phyloP scores from a whole-genome alignment of 2,797 vertebrate species.

The Crypturellus tataupa region DNA sequence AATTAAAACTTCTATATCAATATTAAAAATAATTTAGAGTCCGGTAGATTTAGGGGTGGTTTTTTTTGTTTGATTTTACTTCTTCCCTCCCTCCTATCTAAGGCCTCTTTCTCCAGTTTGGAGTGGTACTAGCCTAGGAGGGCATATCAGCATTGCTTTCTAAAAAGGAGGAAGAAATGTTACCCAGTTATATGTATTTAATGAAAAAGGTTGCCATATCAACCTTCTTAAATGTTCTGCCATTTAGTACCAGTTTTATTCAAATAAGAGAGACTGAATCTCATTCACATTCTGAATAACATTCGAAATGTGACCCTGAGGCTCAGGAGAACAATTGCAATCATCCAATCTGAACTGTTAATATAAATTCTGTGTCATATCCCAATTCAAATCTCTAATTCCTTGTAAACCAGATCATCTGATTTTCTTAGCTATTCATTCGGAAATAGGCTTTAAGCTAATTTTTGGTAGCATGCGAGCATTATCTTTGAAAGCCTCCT shows the following conservation, averaged over 20 bases:
- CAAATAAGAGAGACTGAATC: background rate
- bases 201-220: background rate
- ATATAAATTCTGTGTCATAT: background rate
- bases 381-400: background rate
- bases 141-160: background rate
- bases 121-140: background rate
- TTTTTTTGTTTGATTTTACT: background rate
- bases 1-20: background rate
- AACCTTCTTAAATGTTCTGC: background rate
- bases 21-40: background rate
- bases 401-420: background rate
- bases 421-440: background rate
- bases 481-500: background rate
- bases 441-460: background rate
- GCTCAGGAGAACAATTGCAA: background rate
- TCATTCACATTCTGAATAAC: background rate
- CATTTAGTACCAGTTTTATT: background rate
- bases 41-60: background rate
- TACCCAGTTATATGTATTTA: background rate
- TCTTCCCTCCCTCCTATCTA: background rate
- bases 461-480: fast-evolving
- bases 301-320: background rate
- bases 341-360: background rate
- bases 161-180: background rate
- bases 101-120: background rate